Conservation (phyloP, 2,888 invertebrate species). For the Autographa gamma region DNA sequence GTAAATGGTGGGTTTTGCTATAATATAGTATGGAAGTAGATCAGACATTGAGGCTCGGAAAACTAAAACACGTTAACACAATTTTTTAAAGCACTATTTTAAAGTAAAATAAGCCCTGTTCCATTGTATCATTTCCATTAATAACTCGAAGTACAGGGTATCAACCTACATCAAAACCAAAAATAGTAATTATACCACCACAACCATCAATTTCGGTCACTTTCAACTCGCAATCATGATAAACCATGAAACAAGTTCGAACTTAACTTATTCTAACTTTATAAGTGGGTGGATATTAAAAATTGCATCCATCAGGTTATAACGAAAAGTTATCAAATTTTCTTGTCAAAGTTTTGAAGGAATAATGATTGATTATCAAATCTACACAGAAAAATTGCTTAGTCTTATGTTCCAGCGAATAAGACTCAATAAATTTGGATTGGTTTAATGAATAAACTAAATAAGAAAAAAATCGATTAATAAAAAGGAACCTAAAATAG, state of each 20-base stretch:
- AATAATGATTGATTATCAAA: slow-evolving; percentile 74
- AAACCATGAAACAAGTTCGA: slow-evolving; percentile 58
- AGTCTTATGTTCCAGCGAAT: slow-evolving; percentile 30
- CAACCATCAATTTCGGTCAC: slow-evolving; percentile 5
- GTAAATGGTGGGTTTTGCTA: too few relatives aligned
- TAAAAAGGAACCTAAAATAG: too few relatives aligned
- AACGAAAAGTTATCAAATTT: slow-evolving; percentile 69
- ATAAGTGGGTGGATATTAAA: slow-evolving; percentile 60
- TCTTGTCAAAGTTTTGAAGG: slow-evolving; percentile 69
- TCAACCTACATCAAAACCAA: neutral
- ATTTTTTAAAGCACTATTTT: too few relatives aligned
- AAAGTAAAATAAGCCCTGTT: neutral
- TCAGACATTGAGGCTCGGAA: too few relatives aligned
- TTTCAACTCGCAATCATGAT: slow-evolving; percentile 40
- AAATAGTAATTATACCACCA: slow-evolving; percentile 22
- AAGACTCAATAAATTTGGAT: slow-evolving; percentile 15
- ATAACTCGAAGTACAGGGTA: neutral
- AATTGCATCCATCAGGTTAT: slow-evolving; percentile 63
- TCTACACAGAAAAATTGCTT: slow-evolving; percentile 61
- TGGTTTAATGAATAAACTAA: neutral
- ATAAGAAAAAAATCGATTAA: too few relatives aligned
- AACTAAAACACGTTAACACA: too few relatives aligned
- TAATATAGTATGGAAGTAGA: too few relatives aligned
- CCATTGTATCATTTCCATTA: neutral
- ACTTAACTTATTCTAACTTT: slow-evolving; percentile 57